Percentiles rank a stretch among this genome's conserved stretches.
phyloP scores from a whole-genome alignment of 2,113 vertebrate species.

The Spheniscus mendiculus region DNA sequence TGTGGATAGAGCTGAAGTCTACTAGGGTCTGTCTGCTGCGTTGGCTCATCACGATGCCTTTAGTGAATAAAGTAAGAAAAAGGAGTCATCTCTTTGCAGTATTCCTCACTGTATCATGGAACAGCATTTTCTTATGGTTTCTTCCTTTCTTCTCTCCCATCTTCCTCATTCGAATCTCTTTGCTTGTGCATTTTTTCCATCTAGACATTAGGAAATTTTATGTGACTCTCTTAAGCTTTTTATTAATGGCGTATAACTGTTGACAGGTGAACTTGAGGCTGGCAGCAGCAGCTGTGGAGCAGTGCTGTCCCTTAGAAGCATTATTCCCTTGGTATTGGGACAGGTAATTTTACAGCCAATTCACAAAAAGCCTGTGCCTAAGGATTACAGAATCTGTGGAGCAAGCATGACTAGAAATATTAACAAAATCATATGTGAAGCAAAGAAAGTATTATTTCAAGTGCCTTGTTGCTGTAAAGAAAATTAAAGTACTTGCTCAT shows the following conservation, averaged over 20 bases:
- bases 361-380: not conserved
- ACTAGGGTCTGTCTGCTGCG: fast-evolving
- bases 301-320: not conserved
- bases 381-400: not conserved
- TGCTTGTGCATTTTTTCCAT: not conserved
- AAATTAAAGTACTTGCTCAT: not conserved
- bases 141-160: not conserved
- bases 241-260: not conserved
- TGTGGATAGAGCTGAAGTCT: not conserved
- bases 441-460: not conserved
- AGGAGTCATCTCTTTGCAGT: not conserved
- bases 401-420: not conserved
- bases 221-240: not conserved
- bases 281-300: not conserved
- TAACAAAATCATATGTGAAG: not conserved
- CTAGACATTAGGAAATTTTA: not conserved
- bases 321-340: not conserved
- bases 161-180: not conserved
- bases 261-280: not conserved
- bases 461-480: not conserved
- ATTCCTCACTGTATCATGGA: not conserved
- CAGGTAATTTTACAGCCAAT: not conserved
- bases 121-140: not conserved
- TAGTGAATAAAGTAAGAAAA: not conserved
- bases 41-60: not conserved